A percentile compares a stretch with the other conserved stretches of the same genome.
Evolutionary conservation across 2,888 invertebrate genomes (phyloP).

Genomic region (Folsomia candida): DNA sequence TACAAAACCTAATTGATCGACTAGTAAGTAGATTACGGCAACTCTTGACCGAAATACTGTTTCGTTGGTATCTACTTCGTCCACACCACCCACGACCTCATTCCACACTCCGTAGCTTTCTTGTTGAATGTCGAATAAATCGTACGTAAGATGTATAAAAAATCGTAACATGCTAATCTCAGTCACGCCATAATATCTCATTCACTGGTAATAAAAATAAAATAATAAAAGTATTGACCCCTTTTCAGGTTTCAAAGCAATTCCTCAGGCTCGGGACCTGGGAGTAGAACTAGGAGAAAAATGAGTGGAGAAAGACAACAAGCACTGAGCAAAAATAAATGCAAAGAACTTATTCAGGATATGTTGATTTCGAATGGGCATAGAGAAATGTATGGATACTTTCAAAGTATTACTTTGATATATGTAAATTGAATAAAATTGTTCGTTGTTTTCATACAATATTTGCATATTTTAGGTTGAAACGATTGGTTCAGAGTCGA

Average conservation of each 20-base stretch:
- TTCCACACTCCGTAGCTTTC: neutral
- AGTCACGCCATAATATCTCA: too few species aligned
- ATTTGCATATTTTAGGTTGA: conserved; percentile 20
- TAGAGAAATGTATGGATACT: conserved; percentile 30
- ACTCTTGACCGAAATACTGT: too few species aligned
- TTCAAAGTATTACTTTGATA: neutral
- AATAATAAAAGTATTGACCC: too few species aligned
- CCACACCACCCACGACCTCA: neutral
- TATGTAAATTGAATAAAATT: too few species aligned
- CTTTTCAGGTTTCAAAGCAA: neutral
- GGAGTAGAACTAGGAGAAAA: conserved; percentile 3
- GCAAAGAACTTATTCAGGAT: conserved; percentile 38
- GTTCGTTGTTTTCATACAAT: neutral
- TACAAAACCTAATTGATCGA: too few species aligned
- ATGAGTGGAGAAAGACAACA: conserved; percentile 8
- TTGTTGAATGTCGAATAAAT: neutral
- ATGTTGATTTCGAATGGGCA: conserved; percentile 32
- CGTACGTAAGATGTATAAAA: too few species aligned
- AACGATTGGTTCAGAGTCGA: conserved; percentile 29
- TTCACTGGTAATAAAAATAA: too few species aligned
- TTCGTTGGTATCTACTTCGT: too few species aligned
- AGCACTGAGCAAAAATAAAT: conserved; percentile 25
- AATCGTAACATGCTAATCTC: too few species aligned
- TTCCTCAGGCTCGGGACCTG: neutral
- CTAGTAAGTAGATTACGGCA: too few species aligned